Conservation (phyloP, 2,797 vertebrate species). For the Sylvia borin region DNA sequence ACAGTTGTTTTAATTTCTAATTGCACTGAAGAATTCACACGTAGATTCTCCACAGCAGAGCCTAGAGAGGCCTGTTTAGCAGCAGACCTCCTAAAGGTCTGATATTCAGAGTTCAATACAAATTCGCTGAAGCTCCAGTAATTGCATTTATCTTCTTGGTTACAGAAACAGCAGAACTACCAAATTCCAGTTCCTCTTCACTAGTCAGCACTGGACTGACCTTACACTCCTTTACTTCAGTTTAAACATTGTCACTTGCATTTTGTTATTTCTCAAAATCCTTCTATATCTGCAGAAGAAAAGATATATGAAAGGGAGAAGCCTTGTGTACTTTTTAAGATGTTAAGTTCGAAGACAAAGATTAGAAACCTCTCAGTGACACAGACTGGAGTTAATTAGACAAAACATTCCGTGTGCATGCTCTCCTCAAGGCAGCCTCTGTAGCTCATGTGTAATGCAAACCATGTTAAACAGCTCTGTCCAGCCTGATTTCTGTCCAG, state of each 20-base stretch:
- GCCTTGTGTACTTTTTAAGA: slow-evolving; percentile 19
- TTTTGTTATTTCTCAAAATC: background rate
- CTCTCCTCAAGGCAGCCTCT: slow-evolving; percentile 63
- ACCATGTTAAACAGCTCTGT: slow-evolving; percentile 61
- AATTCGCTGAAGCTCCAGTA: background rate
- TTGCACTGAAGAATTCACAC: background rate
- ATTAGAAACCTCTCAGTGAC: slow-evolving; percentile 61
- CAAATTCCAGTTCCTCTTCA: background rate
- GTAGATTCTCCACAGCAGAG: background rate
- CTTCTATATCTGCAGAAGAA: background rate
- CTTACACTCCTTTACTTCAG: background rate
- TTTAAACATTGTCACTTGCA: background rate
- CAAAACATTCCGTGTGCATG: slow-evolving; percentile 54
- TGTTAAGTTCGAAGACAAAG: slow-evolving; percentile 22
- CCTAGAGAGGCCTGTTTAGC: background rate
- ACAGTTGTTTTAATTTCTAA: background rate
- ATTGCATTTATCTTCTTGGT: background rate
- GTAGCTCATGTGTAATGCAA: slow-evolving; percentile 66
- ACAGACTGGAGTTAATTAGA: slow-evolving; percentile 63
- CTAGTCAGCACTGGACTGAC: background rate
- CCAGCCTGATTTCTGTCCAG: slow-evolving; percentile 62
- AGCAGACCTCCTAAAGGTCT: background rate
- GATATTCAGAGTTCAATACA: background rate
- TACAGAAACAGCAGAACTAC: background rate
- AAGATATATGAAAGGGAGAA: background rate